Evolutionary conservation across 2,888 invertebrate genomes (phyloP).

Genomic region (Argynnis bischoffii): DNA sequence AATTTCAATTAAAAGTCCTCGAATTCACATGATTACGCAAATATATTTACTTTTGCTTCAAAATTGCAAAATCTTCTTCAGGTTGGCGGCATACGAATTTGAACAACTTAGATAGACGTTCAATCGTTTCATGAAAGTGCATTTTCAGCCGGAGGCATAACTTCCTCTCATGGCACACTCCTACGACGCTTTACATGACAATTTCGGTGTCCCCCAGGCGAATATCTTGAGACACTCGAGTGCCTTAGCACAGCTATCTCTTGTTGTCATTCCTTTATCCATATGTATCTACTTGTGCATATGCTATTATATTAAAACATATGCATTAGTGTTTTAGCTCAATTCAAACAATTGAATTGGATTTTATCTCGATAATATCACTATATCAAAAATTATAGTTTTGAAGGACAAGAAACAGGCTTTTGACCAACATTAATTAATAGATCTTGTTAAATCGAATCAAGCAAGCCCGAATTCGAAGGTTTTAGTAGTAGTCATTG

Average conservation of each 20-base stretch:
- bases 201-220: slow-evolving; percentile 72
- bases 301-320: slow-evolving; percentile 1
- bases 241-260: slow-evolving; percentile 50
- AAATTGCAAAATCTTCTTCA: neutral
- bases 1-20: too few species aligned
- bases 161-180: slow-evolving; percentile 57
- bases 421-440: too few species aligned
- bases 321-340: neutral
- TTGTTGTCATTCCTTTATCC: slow-evolving; percentile 47
- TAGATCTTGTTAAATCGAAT: too few species aligned
- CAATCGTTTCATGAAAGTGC: slow-evolving; percentile 78
- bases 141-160: slow-evolving; percentile 75
- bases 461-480: too few species aligned
- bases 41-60: neutral
- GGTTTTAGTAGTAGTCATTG: too few species aligned
- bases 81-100: slow-evolving; percentile 39
- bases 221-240: slow-evolving; percentile 52
- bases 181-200: slow-evolving; percentile 75
- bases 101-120: slow-evolving; percentile 73
- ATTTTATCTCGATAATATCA: too few species aligned
- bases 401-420: too few species aligned
- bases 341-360: too few species aligned
- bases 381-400: too few species aligned
- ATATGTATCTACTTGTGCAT: slow-evolving; percentile 36
- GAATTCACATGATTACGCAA: too few species aligned